Percentiles rank a stretch among this genome's conserved stretches.
Evolutionary conservation across 2,888 invertebrate species (phyloP).

Genomic region (Rhopalosiphum nymphaeae): DNA sequence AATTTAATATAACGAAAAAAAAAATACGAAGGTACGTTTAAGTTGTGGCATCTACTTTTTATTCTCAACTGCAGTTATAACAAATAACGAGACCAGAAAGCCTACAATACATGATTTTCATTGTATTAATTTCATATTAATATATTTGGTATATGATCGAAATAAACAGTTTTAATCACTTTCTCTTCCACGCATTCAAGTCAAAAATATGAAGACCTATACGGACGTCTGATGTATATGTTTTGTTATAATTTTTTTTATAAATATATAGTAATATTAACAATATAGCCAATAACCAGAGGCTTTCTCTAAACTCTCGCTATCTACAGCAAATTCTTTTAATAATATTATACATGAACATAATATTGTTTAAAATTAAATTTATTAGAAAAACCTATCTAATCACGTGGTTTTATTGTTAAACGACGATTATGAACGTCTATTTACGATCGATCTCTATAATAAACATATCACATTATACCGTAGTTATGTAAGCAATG

Average conservation of each 20-base stretch:
- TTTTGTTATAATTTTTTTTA: background rate
- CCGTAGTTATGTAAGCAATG: background rate
- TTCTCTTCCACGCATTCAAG: conserved; percentile 40
- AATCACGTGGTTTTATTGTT: conserved; percentile 22
- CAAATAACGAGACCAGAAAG: background rate
- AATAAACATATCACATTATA: conserved; percentile 5
- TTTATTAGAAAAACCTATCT: background rate
- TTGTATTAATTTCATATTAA: conserved; percentile 14
- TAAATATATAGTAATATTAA: conserved; percentile 5
- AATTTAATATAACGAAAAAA: background rate
- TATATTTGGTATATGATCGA: background rate
- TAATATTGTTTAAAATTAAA: conserved; percentile 23
- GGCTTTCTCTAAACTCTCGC: conserved; percentile 56
- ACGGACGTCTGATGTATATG: background rate
- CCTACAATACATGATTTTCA: background rate
- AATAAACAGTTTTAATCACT: conserved; percentile 41
- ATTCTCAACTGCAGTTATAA: background rate
- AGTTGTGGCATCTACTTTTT: conserved; percentile 10
- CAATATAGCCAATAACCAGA: background rate
- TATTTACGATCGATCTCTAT: conserved; percentile 12
- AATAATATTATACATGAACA: background rate
- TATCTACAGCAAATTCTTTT: background rate
- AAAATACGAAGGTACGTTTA: background rate
- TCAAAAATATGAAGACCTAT: conserved; percentile 35
- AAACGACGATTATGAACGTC: conserved; percentile 32